Evolutionary conservation across 2,888 invertebrate genomes (phyloP), one percentile per base, ranked within the genome.

Genomic region (Meandrusa payeni): DNA sequence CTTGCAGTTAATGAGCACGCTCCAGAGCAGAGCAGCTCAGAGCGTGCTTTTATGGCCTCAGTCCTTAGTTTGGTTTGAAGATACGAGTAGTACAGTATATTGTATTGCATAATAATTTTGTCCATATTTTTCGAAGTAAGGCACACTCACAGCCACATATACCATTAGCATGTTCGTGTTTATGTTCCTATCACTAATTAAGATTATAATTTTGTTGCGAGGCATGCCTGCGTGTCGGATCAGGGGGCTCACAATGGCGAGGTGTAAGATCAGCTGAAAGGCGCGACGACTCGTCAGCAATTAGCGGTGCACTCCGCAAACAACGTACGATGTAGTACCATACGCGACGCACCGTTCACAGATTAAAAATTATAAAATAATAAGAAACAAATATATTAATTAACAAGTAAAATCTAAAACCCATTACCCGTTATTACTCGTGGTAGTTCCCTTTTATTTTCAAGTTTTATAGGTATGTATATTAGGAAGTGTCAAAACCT

Each of bases 231-330:
- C 38, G 44, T 44, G 36, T 42, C 31, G 43, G 24, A 42, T 42
- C 29, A 42, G 43, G 45, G 39, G 51, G 45, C 38, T 19, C 43
- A 43, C 43, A 43, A 51, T 47, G 43, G 44, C 44, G 51, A 57
- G 54, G 56, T 62, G 65, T 61, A 67, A 66, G 62, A 66, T 65
- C 71, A 71, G 72, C 72, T 74, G 75, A 64, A 65, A 67, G 69
- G 64, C 46, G 49, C 45, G 45, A 43, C 50, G 51, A 22, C 26
- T 63, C 68, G 70, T 57, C 62, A 59, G 76, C 80, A 83, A 85
- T 85, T 85, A 85, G 85, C 81, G 61, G 69, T 54, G 69, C 67
- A 68, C 71, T 75, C 69, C 55, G 78, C 80, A 82, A 80, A 83
- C 69, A 80, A 29, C 48, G 41, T 39, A 59, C 62, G 7, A 29